phyloP scores from a whole-genome alignment of 2,797 vertebrate genomes.

The Ptychobarbus kaznakovi region DNA sequence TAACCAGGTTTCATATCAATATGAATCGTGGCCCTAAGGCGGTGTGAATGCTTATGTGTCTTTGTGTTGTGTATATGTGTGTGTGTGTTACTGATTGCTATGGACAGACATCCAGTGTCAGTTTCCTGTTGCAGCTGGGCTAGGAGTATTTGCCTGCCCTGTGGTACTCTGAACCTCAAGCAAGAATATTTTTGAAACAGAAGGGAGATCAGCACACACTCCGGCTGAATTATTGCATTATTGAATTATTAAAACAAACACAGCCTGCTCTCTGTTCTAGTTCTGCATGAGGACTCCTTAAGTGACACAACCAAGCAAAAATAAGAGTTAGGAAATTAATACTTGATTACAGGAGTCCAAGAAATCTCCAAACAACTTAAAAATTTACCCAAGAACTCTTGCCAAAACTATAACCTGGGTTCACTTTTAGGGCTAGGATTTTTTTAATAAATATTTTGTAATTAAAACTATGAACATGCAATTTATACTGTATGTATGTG shows the following conservation, averaged over 20 bases:
- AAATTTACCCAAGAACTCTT: neutral
- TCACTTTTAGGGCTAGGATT: neutral
- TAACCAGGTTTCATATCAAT: constrained; percentile 24
- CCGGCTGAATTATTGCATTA: constrained; percentile 31
- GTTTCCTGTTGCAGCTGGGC: constrained; percentile 9
- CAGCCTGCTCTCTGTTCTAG: neutral
- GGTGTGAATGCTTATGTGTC: neutral
- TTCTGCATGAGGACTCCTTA: constrained; percentile 8
- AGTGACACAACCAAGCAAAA: constrained; percentile 8
- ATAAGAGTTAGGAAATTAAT: constrained; percentile 3
- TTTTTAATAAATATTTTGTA: neutral
- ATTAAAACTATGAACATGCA: neutral
- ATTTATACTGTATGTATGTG: neutral
- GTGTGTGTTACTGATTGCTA: neutral
- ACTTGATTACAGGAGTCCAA: neutral
- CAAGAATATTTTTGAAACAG: constrained; percentile 30
- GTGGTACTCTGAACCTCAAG: neutral
- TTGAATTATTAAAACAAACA: constrained; percentile 38
- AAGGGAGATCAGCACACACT: constrained; percentile 24
- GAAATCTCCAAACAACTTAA: constrained; percentile 1
- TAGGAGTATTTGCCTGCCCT: constrained; percentile 1
- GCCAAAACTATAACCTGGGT: neutral
- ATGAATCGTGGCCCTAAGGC: constrained; percentile 32
- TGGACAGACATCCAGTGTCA: neutral
- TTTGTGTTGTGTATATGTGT: neutral